Base-by-base conservation (phyloP, 2,888 invertebrate species). In the Arrhopalites spinosus region DNA sequence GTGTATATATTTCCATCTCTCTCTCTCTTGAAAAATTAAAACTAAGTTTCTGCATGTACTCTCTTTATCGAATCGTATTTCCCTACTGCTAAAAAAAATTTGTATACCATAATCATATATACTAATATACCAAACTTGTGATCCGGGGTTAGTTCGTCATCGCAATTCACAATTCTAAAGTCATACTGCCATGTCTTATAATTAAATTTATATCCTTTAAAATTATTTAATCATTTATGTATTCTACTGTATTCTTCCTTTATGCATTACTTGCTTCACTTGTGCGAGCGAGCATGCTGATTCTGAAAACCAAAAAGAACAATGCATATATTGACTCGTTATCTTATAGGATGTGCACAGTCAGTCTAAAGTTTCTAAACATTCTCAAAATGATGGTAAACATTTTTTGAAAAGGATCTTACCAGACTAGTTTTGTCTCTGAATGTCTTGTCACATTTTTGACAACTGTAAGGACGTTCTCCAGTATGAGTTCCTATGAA, bases 271-370 rank as follows among this genome's bases (percentile, higher is more conserved):
- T 36, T 36, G 36, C 56, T 71, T 66, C 43, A 80, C 69, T 81
- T 80, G 75, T 80, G 80, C 73, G 79, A 81, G 59, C 81, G 78
- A 56, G 79, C 75, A 63, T 81, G 81, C 70, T 81, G 81, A 67
- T 71, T 71, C 36, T 36, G 36, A 36, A 36, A 36, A 36, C 11
- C 36, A 36, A 11, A 36, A 36, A 7, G 3, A 36, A 36, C 11
- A 7, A 36, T 36, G 36, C 11, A 7, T 36, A 36, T 36, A 36
- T 36, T 36, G 36, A 7, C 36, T 3, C 3, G 5, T 36, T 11
- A 36, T 36, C 36, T 11, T 36, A 36, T 11, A 36, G 3, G 3
- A 11, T 36, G 5, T 36, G 36, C 3, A 36, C 36, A n/a, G n/a
- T n/a, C n/a, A n/a, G n/a, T n/a, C n/a, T n/a, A n/a, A n/a, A n/a